Percentiles rank a stretch among this genome's conserved stretches.
These are phyloP conservation scores for Pseudomyrmex dendroicus DNA, from an alignment of 1,140 invertebrate species.

Conservation along the genomic window DNA sequence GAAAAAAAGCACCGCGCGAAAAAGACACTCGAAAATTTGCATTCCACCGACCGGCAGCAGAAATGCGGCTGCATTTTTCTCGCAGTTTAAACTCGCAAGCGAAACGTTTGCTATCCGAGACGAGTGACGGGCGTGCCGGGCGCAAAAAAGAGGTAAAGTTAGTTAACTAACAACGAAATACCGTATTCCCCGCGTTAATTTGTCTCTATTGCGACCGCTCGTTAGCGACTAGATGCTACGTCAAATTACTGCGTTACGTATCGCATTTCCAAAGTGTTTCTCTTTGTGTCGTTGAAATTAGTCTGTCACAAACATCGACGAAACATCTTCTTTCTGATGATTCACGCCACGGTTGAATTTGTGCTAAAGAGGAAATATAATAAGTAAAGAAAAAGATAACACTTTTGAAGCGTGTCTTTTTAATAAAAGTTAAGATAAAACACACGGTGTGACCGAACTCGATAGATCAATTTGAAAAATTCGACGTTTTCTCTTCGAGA, in stretches of 20 bases:
- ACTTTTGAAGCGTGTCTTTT: neutral
- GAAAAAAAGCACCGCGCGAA: constrained; percentile 2
- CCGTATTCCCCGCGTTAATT: constrained; percentile 53
- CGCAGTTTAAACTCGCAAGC: constrained; percentile 33
- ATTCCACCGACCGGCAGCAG: neutral
- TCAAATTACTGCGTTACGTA: constrained; percentile 58
- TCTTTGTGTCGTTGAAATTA: constrained; percentile 47
- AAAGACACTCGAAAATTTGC: constrained; percentile 13
- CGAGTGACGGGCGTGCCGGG: constrained; percentile 8
- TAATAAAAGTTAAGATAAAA: constrained; percentile 7
- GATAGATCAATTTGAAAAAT: no score
- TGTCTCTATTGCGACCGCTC: constrained; percentile 59
- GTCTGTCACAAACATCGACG: constrained; percentile 20
- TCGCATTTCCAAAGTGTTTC: constrained; percentile 47
- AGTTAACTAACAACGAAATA: constrained; percentile 59
- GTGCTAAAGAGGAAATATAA: neutral
- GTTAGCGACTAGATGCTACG: constrained; percentile 52
- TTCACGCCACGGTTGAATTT: neutral
- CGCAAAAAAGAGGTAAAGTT: constrained; percentile 46
- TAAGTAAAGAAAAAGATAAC: neutral
- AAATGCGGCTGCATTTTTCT: constrained; percentile 39
- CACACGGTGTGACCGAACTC: no score
- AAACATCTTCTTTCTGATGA: constrained; percentile 22
- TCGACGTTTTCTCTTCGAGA: no score
- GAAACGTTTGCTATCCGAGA: constrained; percentile 33